These are phyloP conservation scores for Pipistrellus pipistrellus DNA, from an alignment of 2,797 vertebrate species.

Conservation along the genomic window DNA sequence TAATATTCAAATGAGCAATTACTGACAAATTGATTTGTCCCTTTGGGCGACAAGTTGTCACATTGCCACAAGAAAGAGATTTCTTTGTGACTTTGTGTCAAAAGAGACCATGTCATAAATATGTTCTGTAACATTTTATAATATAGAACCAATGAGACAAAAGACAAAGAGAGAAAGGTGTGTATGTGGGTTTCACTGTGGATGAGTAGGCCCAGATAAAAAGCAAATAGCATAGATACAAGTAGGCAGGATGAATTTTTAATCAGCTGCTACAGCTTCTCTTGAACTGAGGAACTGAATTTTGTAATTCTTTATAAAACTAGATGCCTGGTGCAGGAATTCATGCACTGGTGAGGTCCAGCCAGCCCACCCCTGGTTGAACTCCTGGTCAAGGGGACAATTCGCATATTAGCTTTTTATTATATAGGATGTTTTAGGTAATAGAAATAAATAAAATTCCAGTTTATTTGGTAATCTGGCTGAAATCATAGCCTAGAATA, in stretches of 20 bases:
- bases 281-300: conserved; percentile 27
- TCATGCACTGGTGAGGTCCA: no score
- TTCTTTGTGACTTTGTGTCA: conserved; percentile 57
- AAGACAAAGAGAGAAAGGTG: not conserved
- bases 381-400: no score
- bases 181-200: fast-evolving
- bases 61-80: conserved; percentile 29
- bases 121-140: conserved; percentile 42
- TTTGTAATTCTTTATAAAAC: conserved; percentile 33
- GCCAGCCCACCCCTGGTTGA: no score
- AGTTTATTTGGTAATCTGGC: conserved; percentile 21
- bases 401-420: no score
- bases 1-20: conserved; percentile 77
- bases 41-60: conserved; percentile 52
- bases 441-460: conserved; percentile 1
- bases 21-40: conserved; percentile 62
- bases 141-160: not conserved
- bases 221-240: not conserved
- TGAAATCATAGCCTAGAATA: not conserved
- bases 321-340: no score
- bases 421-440: not conserved
- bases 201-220: not conserved
- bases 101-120: conserved; percentile 26
- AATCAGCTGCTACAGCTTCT: conserved; percentile 22
- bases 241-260: not conserved